Base-by-base conservation (phyloP, 2,113 vertebrate species). In the Monopterus albus region DNA sequence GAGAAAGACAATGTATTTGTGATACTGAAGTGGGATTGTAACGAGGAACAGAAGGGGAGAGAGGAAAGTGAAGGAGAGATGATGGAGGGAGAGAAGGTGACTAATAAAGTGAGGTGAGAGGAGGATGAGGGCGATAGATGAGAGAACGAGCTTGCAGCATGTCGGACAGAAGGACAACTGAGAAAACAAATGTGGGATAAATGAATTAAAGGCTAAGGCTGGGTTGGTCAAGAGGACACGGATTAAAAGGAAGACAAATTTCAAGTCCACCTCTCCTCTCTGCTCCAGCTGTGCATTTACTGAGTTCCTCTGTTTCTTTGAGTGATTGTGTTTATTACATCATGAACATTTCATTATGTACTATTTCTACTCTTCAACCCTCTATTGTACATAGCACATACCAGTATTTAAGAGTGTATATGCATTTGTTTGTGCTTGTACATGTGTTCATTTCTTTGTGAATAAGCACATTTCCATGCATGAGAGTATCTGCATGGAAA, bases 241-340 rank as follows among this genome's bases (percentile, higher is more conserved):
- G 78, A 82, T 77, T 75, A 76, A 77, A 84, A 52, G 4, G 55
- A 17, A n/a, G 59, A 63, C 55, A 23, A 50, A 72, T 75, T 70
- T 59, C 50, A 53, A 82, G 52, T 68, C 52, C 8, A 4, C 26
- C 46, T 76, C 31, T 53, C 26, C 33, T 60, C 55, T 64, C 45
- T 61, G 49, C 38, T 64, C 29, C 1, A 0, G 15, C 72, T 18
- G 50, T 38, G 26, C 7, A 33, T 38, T 70, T n/a, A 40, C 35
- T 52, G 6, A 20, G 12, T 29, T 31, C 14, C 39, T 51, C 40
- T 36, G 36, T 46, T 38, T 59, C 26, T 67, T 20, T 17, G 13
- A 23, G 29, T 52, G n/a, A 67, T 61, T 28, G 12, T 58, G 42
- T 25, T 52, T 70, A 46, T 70, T 38, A 13, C 15, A 45, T 61